Evolutionary conservation across 2,113 vertebrate species (phyloP), one percentile per base, ranked within the genome.

Genomic region (Parus major): DNA sequence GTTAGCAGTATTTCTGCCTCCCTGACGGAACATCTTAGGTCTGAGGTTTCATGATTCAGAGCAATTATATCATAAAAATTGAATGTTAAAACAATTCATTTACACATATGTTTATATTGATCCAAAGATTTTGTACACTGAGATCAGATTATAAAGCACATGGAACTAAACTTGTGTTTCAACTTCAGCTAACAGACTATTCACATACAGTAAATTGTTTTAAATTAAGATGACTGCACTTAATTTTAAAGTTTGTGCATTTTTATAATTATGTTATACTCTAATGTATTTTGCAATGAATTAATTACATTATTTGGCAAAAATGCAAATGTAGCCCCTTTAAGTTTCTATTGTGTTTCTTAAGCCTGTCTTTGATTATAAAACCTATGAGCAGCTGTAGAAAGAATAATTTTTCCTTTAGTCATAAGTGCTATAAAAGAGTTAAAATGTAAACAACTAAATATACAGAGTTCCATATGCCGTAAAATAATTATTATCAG

Each of bases 31-130:
- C 66, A 81, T 84, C 83, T 94, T 82, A 49, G 59, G 68, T 84
- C 71, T 96, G 90, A 96, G 78, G 83, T 94, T 93, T 96, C 46
- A 92, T 76, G 91, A 95, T 95, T 97, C 80, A 91, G 91, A 66
- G 42, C 41, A 86, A 69, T 92, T 87, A 14, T 68, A 83, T 64
- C 52, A 88, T 28, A 93, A 96, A 92, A 95, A 93, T 3, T 90
- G 66, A 91, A 95, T 23, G 50, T 77, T 93, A 84, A 82, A 90
- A 93, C 60, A 97, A 94, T 78, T 88, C 24, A 86, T 95, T 94
- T 91, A 94, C 88, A 94, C 64, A 13, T 79, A 68, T 46, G 52
- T 80, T 89, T 88, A 86, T 73, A 63, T 24, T 82, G 49, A 39
- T 79, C 36, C 20, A 7, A 90, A 75, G 71, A 68, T 59, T 93